A percentile compares a stretch with the other conserved stretches of the same genome.
phyloP scores from a whole-genome alignment of 2,113 vertebrate species.

The Barnardius zonarius region DNA sequence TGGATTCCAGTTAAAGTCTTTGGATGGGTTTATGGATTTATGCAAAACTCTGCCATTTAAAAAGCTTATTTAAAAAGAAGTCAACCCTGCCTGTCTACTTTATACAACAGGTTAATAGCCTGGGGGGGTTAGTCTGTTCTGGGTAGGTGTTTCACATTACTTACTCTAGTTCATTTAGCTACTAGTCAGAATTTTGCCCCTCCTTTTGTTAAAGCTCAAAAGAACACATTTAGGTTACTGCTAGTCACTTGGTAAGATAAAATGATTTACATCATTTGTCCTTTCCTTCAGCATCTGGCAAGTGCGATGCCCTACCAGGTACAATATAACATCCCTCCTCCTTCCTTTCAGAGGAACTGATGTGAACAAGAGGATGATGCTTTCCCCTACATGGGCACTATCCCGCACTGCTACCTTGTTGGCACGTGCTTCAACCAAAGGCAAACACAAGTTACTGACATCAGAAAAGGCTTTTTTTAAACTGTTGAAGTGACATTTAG shows the following conservation, averaged over 20 bases:
- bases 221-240: neutral
- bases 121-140: neutral
- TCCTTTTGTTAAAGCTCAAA: neutral
- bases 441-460: neutral
- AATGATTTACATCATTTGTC: neutral
- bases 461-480: neutral
- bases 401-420: neutral
- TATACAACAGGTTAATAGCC: neutral
- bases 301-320: neutral
- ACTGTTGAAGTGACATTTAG: neutral
- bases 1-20: neutral
- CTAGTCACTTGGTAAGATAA: neutral
- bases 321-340: neutral
- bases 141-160: neutral
- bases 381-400: neutral
- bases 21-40: neutral
- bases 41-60: neutral
- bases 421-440: neutral
- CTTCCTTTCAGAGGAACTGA: neutral
- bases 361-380: accelerated
- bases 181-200: neutral
- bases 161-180: neutral
- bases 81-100: neutral
- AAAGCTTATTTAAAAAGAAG: neutral
- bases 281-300: neutral